Percentiles rank a stretch among this genome's conserved stretches.
These are phyloP conservation scores for Prunella himalayana DNA, from an alignment of 2,113 vertebrate species.

Conservation along the genomic window DNA sequence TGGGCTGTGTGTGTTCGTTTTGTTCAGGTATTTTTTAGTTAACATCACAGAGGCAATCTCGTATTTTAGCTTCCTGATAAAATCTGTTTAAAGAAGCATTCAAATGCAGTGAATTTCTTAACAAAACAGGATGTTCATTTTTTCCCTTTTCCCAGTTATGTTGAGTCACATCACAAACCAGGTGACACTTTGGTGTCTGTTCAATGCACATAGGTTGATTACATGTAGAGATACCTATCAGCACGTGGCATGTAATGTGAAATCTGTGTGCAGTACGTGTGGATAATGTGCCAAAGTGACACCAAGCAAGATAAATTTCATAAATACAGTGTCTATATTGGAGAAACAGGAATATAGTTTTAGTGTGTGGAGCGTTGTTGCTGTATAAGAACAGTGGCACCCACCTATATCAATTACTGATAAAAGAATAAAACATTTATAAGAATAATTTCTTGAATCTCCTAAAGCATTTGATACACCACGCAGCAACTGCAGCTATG, in stretches of 20 bases:
- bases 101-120: background rate
- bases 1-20: background rate
- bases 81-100: background rate
- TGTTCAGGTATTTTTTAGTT: background rate
- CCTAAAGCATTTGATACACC: slow-evolving; percentile 24
- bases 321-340: slow-evolving; percentile 8
- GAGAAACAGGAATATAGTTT: slow-evolving; percentile 11
- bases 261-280: background rate
- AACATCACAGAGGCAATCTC: background rate
- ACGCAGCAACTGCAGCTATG: background rate
- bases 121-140: background rate
- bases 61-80: background rate
- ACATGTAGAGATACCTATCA: background rate
- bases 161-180: background rate
- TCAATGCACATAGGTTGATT: background rate
- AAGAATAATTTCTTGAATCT: slow-evolving; percentile 28
- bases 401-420: background rate
- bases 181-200: background rate
- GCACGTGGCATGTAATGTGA: background rate
- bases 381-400: background rate
- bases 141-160: background rate
- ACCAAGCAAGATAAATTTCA: slow-evolving; percentile 1
- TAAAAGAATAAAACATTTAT: slow-evolving; percentile 35
- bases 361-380: background rate
- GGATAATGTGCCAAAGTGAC: background rate